A percentile compares a stretch with the other conserved stretches of the same genome.
These are phyloP conservation scores for Ctenochaetus hawaiiensis DNA, from an alignment of 2,797 vertebrate genomes.

Conservation along the genomic window DNA sequence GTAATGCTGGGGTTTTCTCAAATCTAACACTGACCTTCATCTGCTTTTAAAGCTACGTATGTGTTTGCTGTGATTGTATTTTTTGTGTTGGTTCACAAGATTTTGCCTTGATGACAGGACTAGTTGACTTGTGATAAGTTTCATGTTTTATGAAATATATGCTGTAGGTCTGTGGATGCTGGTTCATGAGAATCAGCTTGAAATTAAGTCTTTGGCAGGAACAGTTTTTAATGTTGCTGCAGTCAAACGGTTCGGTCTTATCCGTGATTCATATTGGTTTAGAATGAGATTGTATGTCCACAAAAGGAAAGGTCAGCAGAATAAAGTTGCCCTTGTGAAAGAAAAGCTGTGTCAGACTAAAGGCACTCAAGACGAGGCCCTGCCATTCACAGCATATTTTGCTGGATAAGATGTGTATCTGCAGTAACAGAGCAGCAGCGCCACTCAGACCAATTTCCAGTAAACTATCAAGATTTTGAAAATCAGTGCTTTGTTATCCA, in stretches of 20 bases:
- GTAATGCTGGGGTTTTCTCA: constrained; percentile 5
- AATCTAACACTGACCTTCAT: constrained; percentile 42
- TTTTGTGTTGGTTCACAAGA: not conserved
- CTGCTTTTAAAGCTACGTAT: constrained; percentile 7
- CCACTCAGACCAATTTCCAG: not conserved
- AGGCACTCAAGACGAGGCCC: constrained; percentile 3
- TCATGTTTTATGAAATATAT: not conserved
- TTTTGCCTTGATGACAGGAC: constrained; percentile 1
- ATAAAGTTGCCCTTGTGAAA: constrained; percentile 10
- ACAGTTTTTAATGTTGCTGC: not conserved
- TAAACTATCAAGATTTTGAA: constrained; percentile 1
- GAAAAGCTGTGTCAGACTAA: constrained; percentile 36
- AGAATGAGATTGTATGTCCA: constrained; percentile 6
- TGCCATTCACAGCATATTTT: constrained; percentile 4
- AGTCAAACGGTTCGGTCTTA: not conserved
- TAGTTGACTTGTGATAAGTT: constrained; percentile 2
- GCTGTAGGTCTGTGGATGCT: not conserved
- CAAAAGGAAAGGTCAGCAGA: constrained; percentile 24
- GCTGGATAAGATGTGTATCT: constrained; percentile 22
- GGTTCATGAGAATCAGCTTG: not conserved
- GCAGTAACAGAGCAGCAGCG: constrained; percentile 30
- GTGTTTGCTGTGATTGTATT: not conserved
- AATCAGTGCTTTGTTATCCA: not conserved
- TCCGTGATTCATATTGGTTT: constrained; percentile 7
- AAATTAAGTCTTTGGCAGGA: not conserved